Percentiles rank a stretch among this genome's conserved stretches.
Conservation (phyloP, 2,113 vertebrate genomes). For the Burhinus oedicnemus region DNA sequence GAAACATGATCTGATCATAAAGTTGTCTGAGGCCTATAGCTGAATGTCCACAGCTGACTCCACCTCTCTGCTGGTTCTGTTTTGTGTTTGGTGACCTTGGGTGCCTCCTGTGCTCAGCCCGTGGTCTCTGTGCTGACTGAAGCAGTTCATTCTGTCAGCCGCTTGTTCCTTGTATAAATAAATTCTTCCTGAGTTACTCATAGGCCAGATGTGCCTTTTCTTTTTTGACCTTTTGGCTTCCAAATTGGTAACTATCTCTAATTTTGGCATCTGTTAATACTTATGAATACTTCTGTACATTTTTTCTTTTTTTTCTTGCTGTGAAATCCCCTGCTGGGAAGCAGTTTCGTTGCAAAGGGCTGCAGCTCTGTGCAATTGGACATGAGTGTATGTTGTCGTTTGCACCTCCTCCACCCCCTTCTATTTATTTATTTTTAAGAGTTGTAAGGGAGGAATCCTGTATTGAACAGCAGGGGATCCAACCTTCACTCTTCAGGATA, state of each 20-base stretch:
- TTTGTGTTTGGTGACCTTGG: neutral
- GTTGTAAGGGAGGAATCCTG: neutral
- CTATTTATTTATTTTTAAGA: neutral
- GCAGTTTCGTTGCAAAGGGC: neutral
- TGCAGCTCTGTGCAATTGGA: neutral
- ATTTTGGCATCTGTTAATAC: slow-evolving; percentile 9
- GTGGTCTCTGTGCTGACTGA: neutral
- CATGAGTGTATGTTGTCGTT: neutral
- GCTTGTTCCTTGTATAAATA: slow-evolving; percentile 38
- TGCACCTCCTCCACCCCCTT: neutral
- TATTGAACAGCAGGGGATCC: neutral
- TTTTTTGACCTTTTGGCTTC: slow-evolving; percentile 49
- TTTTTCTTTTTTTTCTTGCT: neutral
- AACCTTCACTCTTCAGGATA: neutral
- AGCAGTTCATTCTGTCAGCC: slow-evolving; percentile 22
- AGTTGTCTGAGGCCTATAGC: neutral
- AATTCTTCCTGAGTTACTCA: slow-evolving; percentile 54
- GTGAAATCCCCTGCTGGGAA: neutral
- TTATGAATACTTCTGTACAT: neutral
- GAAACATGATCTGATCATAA: neutral
- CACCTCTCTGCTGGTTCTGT: neutral
- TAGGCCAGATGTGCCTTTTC: slow-evolving; percentile 48
- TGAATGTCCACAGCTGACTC: neutral
- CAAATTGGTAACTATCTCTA: neutral
- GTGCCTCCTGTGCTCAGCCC: neutral